Conservation (phyloP, 2,888 invertebrate genomes). For the Dryadula phaetusa region DNA sequence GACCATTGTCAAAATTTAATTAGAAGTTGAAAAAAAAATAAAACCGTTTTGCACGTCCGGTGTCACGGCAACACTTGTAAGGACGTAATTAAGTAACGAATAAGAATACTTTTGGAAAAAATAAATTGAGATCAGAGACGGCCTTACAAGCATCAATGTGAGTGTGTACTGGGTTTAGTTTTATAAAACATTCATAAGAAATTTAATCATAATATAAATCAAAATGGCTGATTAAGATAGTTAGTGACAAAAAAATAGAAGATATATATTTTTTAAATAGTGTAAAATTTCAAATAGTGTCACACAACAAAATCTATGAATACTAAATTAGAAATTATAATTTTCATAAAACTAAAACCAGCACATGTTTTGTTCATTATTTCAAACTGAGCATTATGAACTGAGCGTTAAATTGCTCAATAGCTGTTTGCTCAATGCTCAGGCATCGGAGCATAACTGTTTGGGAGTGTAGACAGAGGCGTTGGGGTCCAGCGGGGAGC, state of each 20-base stretch:
- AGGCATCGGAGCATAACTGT: conserved; percentile 75
- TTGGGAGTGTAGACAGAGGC: conserved; percentile 96
- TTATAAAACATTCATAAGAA: neutral
- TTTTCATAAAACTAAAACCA: conserved; percentile 18
- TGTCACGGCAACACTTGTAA: conserved; percentile 67
- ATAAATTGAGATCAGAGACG: conserved; percentile 74
- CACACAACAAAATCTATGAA: too few relatives aligned
- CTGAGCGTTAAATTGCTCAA: conserved; percentile 9
- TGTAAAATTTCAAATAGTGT: too few relatives aligned
- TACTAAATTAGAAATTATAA: too few relatives aligned
- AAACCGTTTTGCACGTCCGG: conserved; percentile 55
- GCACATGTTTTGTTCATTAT: neutral
- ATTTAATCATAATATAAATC: neutral
- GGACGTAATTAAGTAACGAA: conserved; percentile 64
- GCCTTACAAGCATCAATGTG: conserved; percentile 72
- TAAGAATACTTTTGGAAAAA: conserved; percentile 60
- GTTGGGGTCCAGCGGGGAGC: conserved; percentile 91
- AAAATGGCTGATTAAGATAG: too few relatives aligned
- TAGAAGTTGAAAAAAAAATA: conserved; percentile 74
- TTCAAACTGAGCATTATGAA: neutral
- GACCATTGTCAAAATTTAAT: conserved; percentile 51
- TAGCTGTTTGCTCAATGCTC: conserved; percentile 38
- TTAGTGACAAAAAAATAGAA: too few relatives aligned
- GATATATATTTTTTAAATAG: too few relatives aligned
- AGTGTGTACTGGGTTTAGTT: neutral